Evolutionary conservation across 2,797 vertebrate species (phyloP).

Genomic region (Setipinna tenuifilis): DNA sequence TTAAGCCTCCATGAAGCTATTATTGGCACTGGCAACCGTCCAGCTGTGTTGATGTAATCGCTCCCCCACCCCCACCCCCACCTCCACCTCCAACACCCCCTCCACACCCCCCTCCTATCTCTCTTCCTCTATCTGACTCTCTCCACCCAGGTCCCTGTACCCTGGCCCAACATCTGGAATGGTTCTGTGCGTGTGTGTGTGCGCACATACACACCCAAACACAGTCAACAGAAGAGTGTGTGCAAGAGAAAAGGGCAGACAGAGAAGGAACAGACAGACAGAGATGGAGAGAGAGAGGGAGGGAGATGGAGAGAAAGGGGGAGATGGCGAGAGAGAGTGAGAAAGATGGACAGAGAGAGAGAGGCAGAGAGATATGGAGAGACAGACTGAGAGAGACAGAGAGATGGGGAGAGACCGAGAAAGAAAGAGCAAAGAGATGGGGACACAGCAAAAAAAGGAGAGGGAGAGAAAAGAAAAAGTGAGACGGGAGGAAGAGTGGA

Average conservation of each 20-base stretch:
- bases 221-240: slow-evolving; percentile 24
- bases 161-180: slow-evolving; percentile 40
- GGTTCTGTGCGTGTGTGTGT: background rate
- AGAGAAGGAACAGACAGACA: background rate
- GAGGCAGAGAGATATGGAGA: background rate
- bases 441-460: background rate
- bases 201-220: slow-evolving; percentile 20
- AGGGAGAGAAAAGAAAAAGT: background rate
- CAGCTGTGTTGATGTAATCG: slow-evolving; percentile 58
- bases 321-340: background rate
- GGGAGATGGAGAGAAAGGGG: no score
- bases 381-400: background rate
- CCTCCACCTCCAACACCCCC: background rate
- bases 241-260: background rate
- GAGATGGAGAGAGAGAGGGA: no score
- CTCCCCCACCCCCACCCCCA: background rate
- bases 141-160: background rate
- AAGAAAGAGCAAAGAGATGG: no score
- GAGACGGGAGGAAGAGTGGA: background rate
- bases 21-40: slow-evolving; percentile 53
- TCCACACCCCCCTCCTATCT: background rate
- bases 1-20: slow-evolving; percentile 55
- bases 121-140: background rate
- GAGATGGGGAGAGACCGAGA: background rate
- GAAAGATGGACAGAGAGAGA: background rate